Evolutionary conservation across 92 coral and sea anemone genomes (phyloP).

Genomic region (Parazoanthus swiftii): DNA sequence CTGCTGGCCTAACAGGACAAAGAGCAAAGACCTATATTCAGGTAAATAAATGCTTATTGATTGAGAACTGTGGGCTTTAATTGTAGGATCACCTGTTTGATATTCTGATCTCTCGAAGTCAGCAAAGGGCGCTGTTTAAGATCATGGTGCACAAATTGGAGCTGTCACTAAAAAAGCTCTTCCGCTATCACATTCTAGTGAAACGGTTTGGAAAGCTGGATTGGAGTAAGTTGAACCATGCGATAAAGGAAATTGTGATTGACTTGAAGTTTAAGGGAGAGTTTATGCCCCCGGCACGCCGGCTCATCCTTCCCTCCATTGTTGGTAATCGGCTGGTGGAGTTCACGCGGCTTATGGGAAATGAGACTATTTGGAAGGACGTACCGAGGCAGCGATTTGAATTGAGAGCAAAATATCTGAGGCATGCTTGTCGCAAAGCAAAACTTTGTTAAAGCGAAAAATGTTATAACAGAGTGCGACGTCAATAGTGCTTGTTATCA

Average conservation of each 20-base stretch:
- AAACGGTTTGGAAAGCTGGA: slow-evolving; percentile 40
- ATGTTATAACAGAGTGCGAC: neutral
- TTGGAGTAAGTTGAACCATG: slow-evolving; percentile 9
- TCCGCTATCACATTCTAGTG: slow-evolving; percentile 37
- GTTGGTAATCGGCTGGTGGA: slow-evolving; percentile 33
- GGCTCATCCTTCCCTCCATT: slow-evolving; percentile 25
- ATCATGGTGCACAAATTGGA: slow-evolving; percentile 12
- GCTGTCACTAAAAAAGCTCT: slow-evolving; percentile 26
- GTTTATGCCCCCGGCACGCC: slow-evolving; percentile 39
- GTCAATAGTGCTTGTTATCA: neutral
- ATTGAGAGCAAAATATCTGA: slow-evolving; percentile 12
- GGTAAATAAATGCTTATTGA: no score
- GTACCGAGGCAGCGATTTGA: slow-evolving; percentile 25
- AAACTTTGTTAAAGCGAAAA: slow-evolving; percentile 1
- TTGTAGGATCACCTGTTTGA: slow-evolving; percentile 27
- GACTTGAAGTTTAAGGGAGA: slow-evolving; percentile 31
- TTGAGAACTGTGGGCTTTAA: no score
- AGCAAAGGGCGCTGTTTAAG: slow-evolving; percentile 26
- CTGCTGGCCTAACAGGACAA: no score
- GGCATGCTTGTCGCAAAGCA: slow-evolving; percentile 29
- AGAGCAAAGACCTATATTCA: no score
- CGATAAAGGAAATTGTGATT: slow-evolving; percentile 36
- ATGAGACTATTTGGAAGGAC: slow-evolving; percentile 27
- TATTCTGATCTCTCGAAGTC: slow-evolving; percentile 25
- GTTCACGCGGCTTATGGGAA: slow-evolving; percentile 12